Percentiles rank a stretch among this genome's conserved stretches.
These are phyloP conservation scores for Parapsyche elsis DNA, from an alignment of 1,140 invertebrate genomes.

Conservation along the genomic window DNA sequence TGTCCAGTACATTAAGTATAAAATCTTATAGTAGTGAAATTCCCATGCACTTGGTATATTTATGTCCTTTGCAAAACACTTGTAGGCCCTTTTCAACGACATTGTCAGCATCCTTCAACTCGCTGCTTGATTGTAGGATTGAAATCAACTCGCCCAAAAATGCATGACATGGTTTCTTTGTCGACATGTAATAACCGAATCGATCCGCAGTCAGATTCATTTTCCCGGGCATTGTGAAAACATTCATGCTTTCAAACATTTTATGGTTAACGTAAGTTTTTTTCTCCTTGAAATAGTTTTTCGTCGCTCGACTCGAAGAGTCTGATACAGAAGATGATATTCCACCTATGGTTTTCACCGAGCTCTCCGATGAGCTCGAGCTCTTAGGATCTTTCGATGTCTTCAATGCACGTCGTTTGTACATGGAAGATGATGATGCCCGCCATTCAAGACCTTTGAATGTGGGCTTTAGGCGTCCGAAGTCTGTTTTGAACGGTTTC, in stretches of 20 bases:
- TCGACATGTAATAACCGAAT: constrained; percentile 59
- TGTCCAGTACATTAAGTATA: not conserved
- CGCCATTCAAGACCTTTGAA: not conserved
- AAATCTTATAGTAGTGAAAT: constrained; percentile 32
- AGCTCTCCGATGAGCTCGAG: constrained; percentile 21
- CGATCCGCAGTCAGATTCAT: constrained; percentile 58
- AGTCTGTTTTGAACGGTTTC: constrained; percentile 15
- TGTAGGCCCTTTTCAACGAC: constrained; percentile 42
- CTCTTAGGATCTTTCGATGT: not conserved
- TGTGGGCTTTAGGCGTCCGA: not conserved
- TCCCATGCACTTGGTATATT: constrained; percentile 36
- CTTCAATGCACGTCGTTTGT: not conserved
- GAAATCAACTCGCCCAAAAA: constrained; percentile 60
- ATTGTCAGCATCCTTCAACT: constrained; percentile 5
- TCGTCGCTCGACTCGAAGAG: not conserved
- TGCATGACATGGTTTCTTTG: constrained; percentile 61
- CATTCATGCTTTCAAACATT: constrained; percentile 48
- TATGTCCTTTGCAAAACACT: constrained; percentile 44
- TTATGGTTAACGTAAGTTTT: constrained; percentile 10
- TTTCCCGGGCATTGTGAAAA: constrained; percentile 53
- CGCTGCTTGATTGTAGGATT: constrained; percentile 34
- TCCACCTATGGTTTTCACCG: constrained; percentile 28
- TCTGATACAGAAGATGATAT: not conserved
- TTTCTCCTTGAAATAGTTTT: constrained; percentile 31
- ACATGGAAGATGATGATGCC: not conserved